Percentiles rank a stretch among this genome's conserved stretches.
Conservation (phyloP, 2,888 invertebrate species). For the Spialia ferax region DNA sequence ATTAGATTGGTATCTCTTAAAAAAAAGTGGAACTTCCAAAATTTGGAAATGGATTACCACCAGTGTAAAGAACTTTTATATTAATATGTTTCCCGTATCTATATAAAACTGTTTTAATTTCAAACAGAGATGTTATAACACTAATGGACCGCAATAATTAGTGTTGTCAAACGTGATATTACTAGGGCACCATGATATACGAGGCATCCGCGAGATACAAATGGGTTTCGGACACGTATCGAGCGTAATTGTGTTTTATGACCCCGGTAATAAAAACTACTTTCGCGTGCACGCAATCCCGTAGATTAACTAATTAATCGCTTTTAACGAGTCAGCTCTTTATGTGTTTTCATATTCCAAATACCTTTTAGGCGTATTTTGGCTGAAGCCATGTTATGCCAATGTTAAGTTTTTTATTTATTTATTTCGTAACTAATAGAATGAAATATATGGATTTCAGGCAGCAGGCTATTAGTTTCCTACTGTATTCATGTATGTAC, state of each 20-base stretch:
- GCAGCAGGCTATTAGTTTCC: too few species aligned
- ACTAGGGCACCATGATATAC: conserved; percentile 39
- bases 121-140: conserved; percentile 31
- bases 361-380: conserved; percentile 27
- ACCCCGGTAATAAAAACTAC: conserved; percentile 26
- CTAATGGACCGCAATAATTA: conserved; percentile 38
- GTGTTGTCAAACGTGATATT: conserved; percentile 40
- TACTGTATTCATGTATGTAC: too few species aligned
- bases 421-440: too few species aligned
- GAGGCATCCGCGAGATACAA: conserved; percentile 35
- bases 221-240: conserved; percentile 36
- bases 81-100: background rate
- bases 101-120: conserved; percentile 20
- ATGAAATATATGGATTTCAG: too few species aligned
- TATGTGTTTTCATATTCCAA: conserved; percentile 26
- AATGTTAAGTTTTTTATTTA: too few species aligned
- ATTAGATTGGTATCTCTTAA: background rate
- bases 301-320: conserved; percentile 38
- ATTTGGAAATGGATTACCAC: background rate
- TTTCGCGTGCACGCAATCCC: conserved; percentile 27
- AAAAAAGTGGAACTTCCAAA: background rate
- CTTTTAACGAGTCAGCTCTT: conserved; percentile 30
- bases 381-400: background rate
- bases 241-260: conserved; percentile 35
- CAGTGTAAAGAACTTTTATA: too few species aligned